Conservation (phyloP, 2,797 vertebrate genomes). For the Leontocebus nigricollis region DNA sequence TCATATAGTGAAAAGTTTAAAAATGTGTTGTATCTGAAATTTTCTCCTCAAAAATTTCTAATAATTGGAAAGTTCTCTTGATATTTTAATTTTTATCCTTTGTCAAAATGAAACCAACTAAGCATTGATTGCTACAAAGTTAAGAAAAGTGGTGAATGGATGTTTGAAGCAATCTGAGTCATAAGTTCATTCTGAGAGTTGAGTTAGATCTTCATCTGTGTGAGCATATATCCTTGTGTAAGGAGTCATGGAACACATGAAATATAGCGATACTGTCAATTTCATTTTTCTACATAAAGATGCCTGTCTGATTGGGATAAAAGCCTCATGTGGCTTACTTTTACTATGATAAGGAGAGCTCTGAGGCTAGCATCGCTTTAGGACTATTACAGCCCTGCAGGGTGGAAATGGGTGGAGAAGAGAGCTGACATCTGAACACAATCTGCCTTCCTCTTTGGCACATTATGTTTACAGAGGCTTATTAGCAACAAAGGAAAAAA, state of each 20-base stretch:
- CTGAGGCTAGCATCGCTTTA: no score
- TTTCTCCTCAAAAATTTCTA: background rate
- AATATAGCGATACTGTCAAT: background rate
- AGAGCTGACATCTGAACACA: background rate
- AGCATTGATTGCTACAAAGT: background rate
- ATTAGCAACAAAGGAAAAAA: background rate
- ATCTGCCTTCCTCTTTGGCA: background rate
- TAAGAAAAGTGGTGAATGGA: background rate
- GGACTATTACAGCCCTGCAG: no score
- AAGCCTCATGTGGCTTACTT: fast-evolving
- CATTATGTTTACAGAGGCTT: background rate
- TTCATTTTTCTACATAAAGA: background rate
- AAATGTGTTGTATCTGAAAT: background rate
- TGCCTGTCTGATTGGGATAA: background rate
- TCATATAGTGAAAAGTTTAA: background rate
- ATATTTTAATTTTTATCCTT: background rate
- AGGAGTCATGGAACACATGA: background rate
- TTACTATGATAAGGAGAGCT: background rate
- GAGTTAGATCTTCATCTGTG: background rate
- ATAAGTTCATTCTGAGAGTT: background rate
- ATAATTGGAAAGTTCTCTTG: background rate
- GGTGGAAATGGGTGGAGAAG: background rate
- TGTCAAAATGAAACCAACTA: background rate
- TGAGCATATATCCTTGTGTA: background rate
- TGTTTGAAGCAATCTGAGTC: background rate